These are phyloP conservation scores for Quadroppia sp. DNA, from an alignment of 2,888 invertebrate genomes.

Conservation along the genomic window DNA sequence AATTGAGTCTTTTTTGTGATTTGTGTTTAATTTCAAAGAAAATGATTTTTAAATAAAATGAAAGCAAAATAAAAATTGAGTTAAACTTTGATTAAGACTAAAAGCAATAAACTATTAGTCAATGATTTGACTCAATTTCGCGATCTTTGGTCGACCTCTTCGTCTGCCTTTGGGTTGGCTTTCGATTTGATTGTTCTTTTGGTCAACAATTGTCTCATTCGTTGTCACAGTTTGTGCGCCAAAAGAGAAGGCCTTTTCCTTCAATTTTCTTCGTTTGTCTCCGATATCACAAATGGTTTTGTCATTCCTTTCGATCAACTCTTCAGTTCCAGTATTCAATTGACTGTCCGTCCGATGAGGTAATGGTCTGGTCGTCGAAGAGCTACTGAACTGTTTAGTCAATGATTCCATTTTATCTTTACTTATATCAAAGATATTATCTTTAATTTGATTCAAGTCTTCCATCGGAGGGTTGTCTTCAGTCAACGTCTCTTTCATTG, in stretches of 20 bases:
- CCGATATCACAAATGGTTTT: neutral
- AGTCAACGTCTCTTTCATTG: slow-evolving; percentile 5
- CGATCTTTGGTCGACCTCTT: slow-evolving; percentile 14
- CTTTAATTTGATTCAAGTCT: neutral
- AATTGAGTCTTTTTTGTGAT: no score
- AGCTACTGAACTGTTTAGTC: slow-evolving; percentile 20
- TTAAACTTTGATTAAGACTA: no score
- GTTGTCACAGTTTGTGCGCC: neutral
- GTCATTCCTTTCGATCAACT: neutral
- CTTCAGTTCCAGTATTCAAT: no score
- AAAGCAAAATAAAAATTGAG: no score
- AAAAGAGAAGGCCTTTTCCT: neutral
- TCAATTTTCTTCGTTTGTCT: neutral
- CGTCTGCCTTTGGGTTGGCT: neutral
- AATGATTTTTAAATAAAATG: no score
- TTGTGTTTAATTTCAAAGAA: no score
- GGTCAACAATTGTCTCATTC: neutral
- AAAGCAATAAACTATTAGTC: no score
- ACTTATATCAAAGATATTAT: slow-evolving; percentile 11
- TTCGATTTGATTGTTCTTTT: neutral
- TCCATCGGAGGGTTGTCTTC: neutral
- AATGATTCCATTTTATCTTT: slow-evolving; percentile 13
- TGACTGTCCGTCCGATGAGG: no score
- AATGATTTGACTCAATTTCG: neutral
- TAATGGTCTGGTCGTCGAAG: neutral